These are phyloP conservation scores for Catocala sponsa DNA, from an alignment of 2,888 invertebrate genomes.

Conservation along the genomic window DNA sequence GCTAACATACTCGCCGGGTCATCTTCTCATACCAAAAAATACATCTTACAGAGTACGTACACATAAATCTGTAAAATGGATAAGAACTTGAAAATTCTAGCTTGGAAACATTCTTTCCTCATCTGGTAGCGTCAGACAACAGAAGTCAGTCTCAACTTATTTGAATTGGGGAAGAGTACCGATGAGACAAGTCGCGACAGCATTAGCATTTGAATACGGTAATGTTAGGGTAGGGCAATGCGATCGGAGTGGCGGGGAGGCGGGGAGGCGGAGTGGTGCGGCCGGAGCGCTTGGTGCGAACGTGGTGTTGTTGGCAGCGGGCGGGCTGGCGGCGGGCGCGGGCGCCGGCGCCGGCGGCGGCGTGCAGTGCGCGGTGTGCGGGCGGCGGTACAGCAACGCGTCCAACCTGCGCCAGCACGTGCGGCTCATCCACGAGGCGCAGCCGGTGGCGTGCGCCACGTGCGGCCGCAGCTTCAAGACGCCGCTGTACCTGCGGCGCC, in stretches of 20 bases:
- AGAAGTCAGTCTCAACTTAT: too few relatives aligned
- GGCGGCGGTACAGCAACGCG: slow-evolving; percentile 91
- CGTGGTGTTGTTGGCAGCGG: slow-evolving; percentile 83
- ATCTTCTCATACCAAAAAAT: slow-evolving; percentile 3
- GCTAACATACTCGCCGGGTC: slow-evolving; percentile 34
- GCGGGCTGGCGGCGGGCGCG: slow-evolving; percentile 62
- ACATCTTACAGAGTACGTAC: neutral
- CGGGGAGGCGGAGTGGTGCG: slow-evolving; percentile 47
- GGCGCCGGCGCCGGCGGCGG: slow-evolving; percentile 63
- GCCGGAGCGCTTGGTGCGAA: slow-evolving; percentile 68
- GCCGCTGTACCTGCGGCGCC: slow-evolving; percentile 92
- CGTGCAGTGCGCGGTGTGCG: slow-evolving; percentile 90
- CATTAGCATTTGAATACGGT: slow-evolving; percentile 37
- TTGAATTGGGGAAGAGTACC: too few relatives aligned
- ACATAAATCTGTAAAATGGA: neutral
- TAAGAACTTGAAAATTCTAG: too few relatives aligned
- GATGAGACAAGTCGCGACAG: slow-evolving; percentile 2
- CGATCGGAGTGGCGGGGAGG: slow-evolving; percentile 35
- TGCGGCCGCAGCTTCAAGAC: slow-evolving; percentile 93
- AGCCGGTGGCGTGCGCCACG: slow-evolving; percentile 90
- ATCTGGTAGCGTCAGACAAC: too few relatives aligned
- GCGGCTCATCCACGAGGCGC: slow-evolving; percentile 92
- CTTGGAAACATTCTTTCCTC: too few relatives aligned
- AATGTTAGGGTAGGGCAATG: slow-evolving; percentile 14
- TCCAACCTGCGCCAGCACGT: slow-evolving; percentile 93